Evolutionary conservation across 2,888 invertebrate species (phyloP), one percentile per base, ranked within the genome.

Genomic region (Marasmarcha lunaedactyla): DNA sequence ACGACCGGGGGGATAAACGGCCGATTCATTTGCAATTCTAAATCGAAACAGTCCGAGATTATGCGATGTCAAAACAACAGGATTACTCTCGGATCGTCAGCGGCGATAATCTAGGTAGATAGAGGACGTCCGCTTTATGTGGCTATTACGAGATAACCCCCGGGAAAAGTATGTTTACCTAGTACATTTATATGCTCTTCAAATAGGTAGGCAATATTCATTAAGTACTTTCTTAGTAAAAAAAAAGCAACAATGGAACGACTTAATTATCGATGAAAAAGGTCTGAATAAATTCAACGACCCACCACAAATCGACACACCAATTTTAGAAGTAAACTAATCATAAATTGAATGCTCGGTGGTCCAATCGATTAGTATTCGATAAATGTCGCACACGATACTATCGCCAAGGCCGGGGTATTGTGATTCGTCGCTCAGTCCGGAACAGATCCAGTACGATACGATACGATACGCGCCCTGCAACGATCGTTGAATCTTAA

Each of bases 21-120:
- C 71, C 77, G 78, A 78, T 81, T 83, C 83, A 83, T 83, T 81
- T 83, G 81, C 83, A 83, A 83, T 81, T 79, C 83, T 74, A 81
- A 79, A 70, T 71, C 65, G 64, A 55, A 55, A 61, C 61, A 61
- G 63, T 58, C 50, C 48, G 51, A 51, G 46, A 47, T 47, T 47
- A 48, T 39, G 48, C 51, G 42, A 47, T 42, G 41, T 44, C 52
- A 54, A 54, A 52, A 51, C 48, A 53, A 48, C 47, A 44, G 45
- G 38, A 40, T 40, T 41, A 37, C 33, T 33, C 38, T 33, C 36
- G 20, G 41, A 38, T 25, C 25, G 35, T 11, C n/a, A 3, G 9
- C 15, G 36, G n/a, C 11, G 9, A 36, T 36, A 36, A 36, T 15
- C 30, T 20, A 20, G 20, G 20, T 20, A 7, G n/a, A 7, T 20